A percentile compares a stretch with the other conserved stretches of the same genome.
Evolutionary conservation across 2,888 invertebrate genomes (phyloP).

Genomic region (Ophraella communa): DNA sequence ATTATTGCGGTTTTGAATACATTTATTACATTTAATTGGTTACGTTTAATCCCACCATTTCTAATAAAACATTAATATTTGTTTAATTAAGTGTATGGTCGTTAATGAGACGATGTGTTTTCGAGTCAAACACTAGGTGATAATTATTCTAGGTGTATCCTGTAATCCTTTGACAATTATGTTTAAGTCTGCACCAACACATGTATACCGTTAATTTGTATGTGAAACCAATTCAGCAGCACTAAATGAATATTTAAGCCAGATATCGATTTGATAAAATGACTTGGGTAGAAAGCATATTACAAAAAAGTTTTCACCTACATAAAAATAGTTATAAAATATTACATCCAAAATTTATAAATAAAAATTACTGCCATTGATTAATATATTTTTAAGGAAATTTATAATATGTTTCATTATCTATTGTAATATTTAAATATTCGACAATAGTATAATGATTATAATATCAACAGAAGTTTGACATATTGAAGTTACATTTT

Average conservation of each 20-base stretch:
- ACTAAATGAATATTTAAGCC: neutral
- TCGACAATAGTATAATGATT: no score
- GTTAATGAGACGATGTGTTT: constrained; percentile 4
- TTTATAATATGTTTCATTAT: no score
- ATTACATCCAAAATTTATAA: no score
- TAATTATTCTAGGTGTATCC: constrained; percentile 19
- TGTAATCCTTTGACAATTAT: constrained; percentile 11
- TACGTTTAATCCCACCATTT: neutral
- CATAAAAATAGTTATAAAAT: no score
- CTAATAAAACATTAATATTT: constrained; percentile 1
- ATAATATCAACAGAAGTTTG: no score
- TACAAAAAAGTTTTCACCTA: no score
- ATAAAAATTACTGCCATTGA: no score
- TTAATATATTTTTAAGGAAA: no score
- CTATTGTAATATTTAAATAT: no score
- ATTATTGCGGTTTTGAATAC: neutral
- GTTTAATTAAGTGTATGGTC: constrained; percentile 2
- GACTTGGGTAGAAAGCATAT: no score
- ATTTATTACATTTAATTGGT: neutral
- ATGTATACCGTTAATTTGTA: constrained; percentile 3
- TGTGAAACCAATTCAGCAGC: neutral
- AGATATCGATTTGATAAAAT: neutral
- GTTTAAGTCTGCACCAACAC: constrained; percentile 3
- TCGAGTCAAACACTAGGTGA: constrained; percentile 1
- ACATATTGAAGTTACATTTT: no score